Evolutionary conservation across 1,140 invertebrate species (phyloP), one percentile per base, ranked within the genome.

Genomic region (Hylaeus anthracinus): DNA sequence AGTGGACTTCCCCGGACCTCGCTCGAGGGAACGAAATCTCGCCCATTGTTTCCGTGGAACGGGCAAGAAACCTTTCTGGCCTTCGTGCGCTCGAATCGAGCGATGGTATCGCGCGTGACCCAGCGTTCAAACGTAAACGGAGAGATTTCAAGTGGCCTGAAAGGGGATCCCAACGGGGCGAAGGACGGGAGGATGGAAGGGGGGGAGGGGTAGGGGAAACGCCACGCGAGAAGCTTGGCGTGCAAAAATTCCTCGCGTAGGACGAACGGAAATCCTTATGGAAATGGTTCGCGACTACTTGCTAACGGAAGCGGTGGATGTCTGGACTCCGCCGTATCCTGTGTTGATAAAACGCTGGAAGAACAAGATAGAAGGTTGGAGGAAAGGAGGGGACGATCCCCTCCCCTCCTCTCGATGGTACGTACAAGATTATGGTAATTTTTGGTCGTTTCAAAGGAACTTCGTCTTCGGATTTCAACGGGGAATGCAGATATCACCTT

Each of bases 51-150:
- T 80, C 53, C 72, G 26, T 65, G n/a, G 64, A 80, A 77, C 78
- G 76, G 66, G 78, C 61, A 48, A 72, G 78, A 74, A 51, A 53
- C 61, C 72, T 26, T 61, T 76, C 70, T 66, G 65, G 64, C 66
- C 56, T 79, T 72, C 76, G 66, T 74, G 72, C 26, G 26, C 78
- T 64, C 15, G 78, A 75, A 80, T 80, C 78, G 63, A 15, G 60
- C 78, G 78, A 80, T 80, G 56, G 71, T 80, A 80, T 80, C 78
- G 72, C 72, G 72, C 72, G 61, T 80, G 78, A 80, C 78, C 78
- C 72, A 41, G 78, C 63, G 72, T 74, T 72, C 39, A 80, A 80
- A 75, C 69, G 70, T 66, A 73, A 66, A 80, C 70, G 72, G 70
- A 80, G 72, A 80, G 77, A 79, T 74, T 79, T 79, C 67, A 55